Evolutionary conservation across 2,888 invertebrate species (phyloP), one percentile per base, ranked within the genome.

Genomic region (Himalopsyche anomala): DNA sequence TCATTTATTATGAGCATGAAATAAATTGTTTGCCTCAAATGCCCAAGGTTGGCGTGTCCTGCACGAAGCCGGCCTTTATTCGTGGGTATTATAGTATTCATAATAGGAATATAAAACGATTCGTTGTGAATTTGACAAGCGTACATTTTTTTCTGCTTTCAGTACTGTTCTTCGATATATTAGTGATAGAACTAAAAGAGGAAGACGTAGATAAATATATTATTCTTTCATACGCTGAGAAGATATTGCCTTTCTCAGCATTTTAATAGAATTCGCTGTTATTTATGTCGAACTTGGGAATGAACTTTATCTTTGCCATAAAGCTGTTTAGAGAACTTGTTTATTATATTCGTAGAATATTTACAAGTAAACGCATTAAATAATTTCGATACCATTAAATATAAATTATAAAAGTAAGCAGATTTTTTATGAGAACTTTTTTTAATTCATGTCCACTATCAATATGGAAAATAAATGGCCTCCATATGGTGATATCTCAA

Each of bases 31-130:
- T 9, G 5, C n/a, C 56, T 19, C 62, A 19, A 9, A 11, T 62
- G 11, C 15, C 62, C 4, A 62, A 8, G 19, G 62, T 62, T 62
- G 19, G 19, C 19, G 28, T 62, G 12, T 6, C 11, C 19, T 28
- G 62, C 9, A 6, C 11, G 62, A 9, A 62, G 62, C 19, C 62
- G n/a, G 19, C 62, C 62, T 62, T 62, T 62, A 62, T 62, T 62
- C 62, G 62, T 62, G 28, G 62, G 62, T 62, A 62, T 62, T 62
- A 62, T 62, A 62, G 62, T 62, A 62, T 62, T 62, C 62, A 62
- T 62, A 62, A 62, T 62, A 28, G 62, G 62, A 62, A 62, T 62
- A 62, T 62, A 62, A 62, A 62, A 62, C 62, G 62, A 62, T 62
- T 62, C 62, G 19, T 62, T 62, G 62, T 62, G 62, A 62, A 62